Conservation (phyloP, 64 coral and sea anemone genomes). For the Catalaphyllia jardinei region DNA sequence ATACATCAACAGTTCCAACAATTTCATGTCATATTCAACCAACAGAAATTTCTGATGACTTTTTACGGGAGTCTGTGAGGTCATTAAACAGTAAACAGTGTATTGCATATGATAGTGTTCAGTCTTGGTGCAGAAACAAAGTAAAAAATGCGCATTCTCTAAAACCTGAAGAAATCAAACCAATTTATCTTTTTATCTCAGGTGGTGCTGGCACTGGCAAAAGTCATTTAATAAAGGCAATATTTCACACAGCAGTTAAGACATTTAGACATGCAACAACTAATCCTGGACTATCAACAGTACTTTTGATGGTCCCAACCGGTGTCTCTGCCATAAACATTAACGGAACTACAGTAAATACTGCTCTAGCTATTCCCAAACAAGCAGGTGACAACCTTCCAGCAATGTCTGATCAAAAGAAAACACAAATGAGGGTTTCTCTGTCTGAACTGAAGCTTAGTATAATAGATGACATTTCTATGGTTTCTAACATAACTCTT, state of each 20-base stretch:
- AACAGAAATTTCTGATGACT: conserved; percentile 41
- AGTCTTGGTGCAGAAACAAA: conserved; percentile 39
- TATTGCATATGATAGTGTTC: conserved; percentile 10
- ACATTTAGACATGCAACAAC: conserved; percentile 33
- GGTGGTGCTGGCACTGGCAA: conserved; percentile 26
- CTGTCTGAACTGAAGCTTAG: conserved; percentile 28
- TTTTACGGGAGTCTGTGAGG: conserved; percentile 32
- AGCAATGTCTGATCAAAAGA: conserved; percentile 48
- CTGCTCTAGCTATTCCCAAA: conserved; percentile 69
- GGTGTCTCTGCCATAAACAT: conserved; percentile 45
- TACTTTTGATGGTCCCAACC: conserved; percentile 54
- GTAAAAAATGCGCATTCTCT: background rate
- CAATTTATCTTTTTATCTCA: conserved; percentile 6
- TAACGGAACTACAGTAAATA: conserved; percentile 53
- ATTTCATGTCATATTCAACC: conserved; percentile 15
- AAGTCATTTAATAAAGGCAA: conserved; percentile 65
- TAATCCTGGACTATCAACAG: conserved; percentile 54
- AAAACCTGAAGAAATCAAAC: background rate
- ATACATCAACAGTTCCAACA: background rate
- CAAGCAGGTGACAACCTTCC: conserved; percentile 40
- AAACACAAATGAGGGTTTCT: conserved; percentile 33
- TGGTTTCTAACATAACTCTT: conserved; percentile 55
- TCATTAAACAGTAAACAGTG: conserved; percentile 25
- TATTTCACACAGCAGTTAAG: conserved; percentile 54
- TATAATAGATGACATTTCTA: conserved; percentile 71